phyloP scores from a whole-genome alignment of 1,140 invertebrate genomes.

The Diorhabda elongata region DNA sequence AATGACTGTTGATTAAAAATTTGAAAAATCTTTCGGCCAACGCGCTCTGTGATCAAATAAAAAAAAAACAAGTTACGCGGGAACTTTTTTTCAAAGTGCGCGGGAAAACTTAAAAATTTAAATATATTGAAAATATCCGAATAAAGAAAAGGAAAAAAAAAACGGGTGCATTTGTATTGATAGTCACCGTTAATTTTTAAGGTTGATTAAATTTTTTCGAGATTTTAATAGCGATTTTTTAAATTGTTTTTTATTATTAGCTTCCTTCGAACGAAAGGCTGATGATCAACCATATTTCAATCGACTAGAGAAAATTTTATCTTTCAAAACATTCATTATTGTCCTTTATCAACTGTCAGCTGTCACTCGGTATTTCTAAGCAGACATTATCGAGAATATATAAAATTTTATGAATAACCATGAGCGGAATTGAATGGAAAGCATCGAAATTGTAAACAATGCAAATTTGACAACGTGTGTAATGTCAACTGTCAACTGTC shows the following conservation, averaged over 20 bases:
- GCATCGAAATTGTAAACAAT: too few species aligned
- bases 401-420: too few species aligned
- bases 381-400: too few species aligned
- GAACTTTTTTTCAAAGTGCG: conserved; percentile 32
- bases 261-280: conserved; percentile 36
- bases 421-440: too few species aligned
- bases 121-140: conserved; percentile 17
- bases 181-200: conserved; percentile 38
- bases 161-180: conserved; percentile 34
- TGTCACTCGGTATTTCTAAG: too few species aligned
- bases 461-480: too few species aligned
- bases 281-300: conserved; percentile 14
- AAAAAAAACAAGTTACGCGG: conserved; percentile 17
- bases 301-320: too few species aligned
- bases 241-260: conserved; percentile 28
- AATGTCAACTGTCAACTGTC: too few species aligned
- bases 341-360: too few species aligned
- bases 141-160: conserved; percentile 14
- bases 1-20: neutral
- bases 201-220: conserved; percentile 21
- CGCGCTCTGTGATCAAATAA: conserved; percentile 36
- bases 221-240: conserved; percentile 18
- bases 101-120: conserved; percentile 24
- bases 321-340: too few species aligned
- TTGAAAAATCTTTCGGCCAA: conserved; percentile 27